Evolutionary conservation across 2,888 invertebrate genomes (phyloP), one percentile per base, ranked within the genome.

Genomic region (Papilio elwesi): DNA sequence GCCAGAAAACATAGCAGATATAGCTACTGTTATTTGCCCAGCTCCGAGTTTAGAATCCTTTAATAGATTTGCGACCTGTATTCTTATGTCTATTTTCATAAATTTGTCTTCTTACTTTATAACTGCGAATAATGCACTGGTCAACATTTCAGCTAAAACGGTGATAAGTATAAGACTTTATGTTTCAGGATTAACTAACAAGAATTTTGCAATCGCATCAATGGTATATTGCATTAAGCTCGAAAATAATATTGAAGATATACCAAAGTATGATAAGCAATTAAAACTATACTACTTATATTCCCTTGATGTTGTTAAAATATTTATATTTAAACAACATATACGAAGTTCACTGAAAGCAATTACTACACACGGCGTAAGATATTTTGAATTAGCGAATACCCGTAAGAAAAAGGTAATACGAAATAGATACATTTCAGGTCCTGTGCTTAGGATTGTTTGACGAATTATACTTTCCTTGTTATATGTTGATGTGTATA

Each of bases 351-450:
- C 95, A 0, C 87, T 97, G 75, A 96, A 96, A 86, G 94, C 96
- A 0, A 87, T 85, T 51, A 91, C 95, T 73, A 90, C 90, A 75
- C 90, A 93, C 63, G 90, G 90, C 74, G 89, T 93, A 0, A 90
- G 94, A 79, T 96, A 96, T 87, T 97, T 96, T 84, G 96, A 97
- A 85, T 90, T 97, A 74, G 95, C 95, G 0, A 95, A 95, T 2
- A 93, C 94, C 77, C 87, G 94, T 9, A 94, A 94, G 74, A 93
- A 93, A 78, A 92, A 93, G 82, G 95, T 95, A 62, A 43, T 38
- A 15, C n/a, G 38, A 59, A 57, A 53, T 36, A 36, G 12, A 38
- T 38, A 13, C 10, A 38, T 59, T 38, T 15, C 10, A 62, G 10
- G 43, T 43, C 10, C 15, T 15, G 43, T 5, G 43, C 59, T 10